Conservation (phyloP, 2,113 vertebrate species). For the Erinaceus europaeus region DNA sequence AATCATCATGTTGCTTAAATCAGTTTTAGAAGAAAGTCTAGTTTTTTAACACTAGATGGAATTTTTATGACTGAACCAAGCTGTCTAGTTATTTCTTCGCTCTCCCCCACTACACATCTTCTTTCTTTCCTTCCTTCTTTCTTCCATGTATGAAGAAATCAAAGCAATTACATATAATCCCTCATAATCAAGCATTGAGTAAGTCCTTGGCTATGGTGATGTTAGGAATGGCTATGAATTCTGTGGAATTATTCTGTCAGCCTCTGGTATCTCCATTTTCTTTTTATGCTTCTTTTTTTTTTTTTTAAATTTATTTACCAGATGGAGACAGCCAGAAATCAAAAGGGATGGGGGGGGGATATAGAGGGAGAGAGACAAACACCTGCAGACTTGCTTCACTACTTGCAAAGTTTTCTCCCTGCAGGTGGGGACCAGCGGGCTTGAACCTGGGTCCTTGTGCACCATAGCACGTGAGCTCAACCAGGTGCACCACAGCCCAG, state of each 20-base stretch:
- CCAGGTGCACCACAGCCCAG: too few relatives aligned
- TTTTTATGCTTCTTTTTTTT: too few relatives aligned
- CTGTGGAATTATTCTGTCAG: not conserved
- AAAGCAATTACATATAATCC: not conserved
- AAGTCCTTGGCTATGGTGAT: not conserved
- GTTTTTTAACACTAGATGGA: not conserved
- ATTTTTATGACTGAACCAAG: not conserved
- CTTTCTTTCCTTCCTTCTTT: not conserved
- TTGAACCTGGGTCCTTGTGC: too few relatives aligned
- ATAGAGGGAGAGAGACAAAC: too few relatives aligned
- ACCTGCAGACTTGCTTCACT: too few relatives aligned
- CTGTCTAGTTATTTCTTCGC: not conserved
- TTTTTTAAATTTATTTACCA: too few relatives aligned
- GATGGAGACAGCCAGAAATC: too few relatives aligned
- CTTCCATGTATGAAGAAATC: not conserved
- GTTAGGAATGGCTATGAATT: not conserved
- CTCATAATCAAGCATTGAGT: not conserved
- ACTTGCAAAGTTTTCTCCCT: too few relatives aligned
- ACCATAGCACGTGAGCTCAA: too few relatives aligned
- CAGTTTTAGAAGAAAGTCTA: not conserved
- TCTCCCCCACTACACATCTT: too few relatives aligned
- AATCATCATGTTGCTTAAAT: not conserved
- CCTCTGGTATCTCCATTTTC: not conserved
- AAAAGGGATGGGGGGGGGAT: too few relatives aligned
- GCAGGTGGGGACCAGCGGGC: too few relatives aligned